These are phyloP conservation scores for Rhopalosiphum padi DNA, from an alignment of 1,140 invertebrate genomes.

Conservation along the genomic window DNA sequence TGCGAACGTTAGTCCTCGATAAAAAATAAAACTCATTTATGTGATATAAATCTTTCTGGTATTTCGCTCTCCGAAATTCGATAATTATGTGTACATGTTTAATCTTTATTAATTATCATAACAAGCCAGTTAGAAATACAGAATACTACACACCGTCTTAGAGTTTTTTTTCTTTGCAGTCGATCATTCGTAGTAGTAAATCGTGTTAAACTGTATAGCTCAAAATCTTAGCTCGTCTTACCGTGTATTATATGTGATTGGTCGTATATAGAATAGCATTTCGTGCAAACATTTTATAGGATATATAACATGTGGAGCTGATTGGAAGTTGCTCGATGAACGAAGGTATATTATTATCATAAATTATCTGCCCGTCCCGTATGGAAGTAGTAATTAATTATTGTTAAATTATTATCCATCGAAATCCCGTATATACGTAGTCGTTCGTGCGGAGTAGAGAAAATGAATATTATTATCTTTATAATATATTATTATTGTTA, in stretches of 20 bases:
- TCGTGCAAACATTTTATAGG: background rate
- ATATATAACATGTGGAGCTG: background rate
- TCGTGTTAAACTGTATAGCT: too few relatives aligned
- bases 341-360: background rate
- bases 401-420: slow-evolving; percentile 8
- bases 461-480: background rate
- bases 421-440: background rate
- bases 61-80: background rate
- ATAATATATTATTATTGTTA: background rate
- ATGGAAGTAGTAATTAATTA: background rate
- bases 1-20: slow-evolving; percentile 48
- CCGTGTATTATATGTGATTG: too few relatives aligned
- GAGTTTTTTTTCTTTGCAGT: background rate
- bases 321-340: background rate
- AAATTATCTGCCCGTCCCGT: background rate
- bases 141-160: too few relatives aligned
- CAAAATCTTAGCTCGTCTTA: background rate
- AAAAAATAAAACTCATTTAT: background rate
- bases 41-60: background rate
- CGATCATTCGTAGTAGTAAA: background rate
- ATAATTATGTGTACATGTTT: background rate
- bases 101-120: background rate
- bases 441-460: background rate
- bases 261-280: background rate
- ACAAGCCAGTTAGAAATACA: too few relatives aligned